Percentiles rank a stretch among this genome's conserved stretches.
phyloP scores from a whole-genome alignment of 1,140 invertebrate species.

The Drosophila novamexicana region DNA sequence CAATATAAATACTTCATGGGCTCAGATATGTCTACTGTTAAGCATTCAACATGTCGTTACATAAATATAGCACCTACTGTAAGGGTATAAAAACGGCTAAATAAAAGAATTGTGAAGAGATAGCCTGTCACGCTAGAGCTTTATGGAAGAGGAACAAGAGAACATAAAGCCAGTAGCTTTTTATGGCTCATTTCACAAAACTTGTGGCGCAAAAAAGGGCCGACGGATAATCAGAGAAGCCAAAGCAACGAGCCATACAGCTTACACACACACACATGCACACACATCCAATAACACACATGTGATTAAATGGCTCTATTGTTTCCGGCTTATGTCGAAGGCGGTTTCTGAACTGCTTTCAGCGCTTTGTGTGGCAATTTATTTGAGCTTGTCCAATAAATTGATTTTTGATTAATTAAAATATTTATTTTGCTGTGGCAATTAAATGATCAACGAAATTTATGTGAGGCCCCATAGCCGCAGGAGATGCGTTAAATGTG shows the following conservation, averaged over 20 bases:
- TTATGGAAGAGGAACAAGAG: conserved; percentile 6
- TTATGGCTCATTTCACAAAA: conserved; percentile 68
- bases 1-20: too few relatives aligned
- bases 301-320: conserved; percentile 49
- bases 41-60: too few relatives aligned
- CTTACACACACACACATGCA: conserved; percentile 31
- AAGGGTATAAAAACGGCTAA: conserved; percentile 1
- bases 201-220: conserved; percentile 26
- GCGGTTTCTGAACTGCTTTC: not conserved
- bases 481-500: conserved; percentile 52
- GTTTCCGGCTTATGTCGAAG: conserved; percentile 10
- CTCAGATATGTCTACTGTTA: too few relatives aligned
- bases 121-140: conserved; percentile 7
- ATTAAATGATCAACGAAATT: conserved; percentile 53
- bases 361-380: not conserved
- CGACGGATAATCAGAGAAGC: conserved; percentile 50
- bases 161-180: conserved; percentile 59
- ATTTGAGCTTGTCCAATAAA: conserved; percentile 14
- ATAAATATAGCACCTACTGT: too few relatives aligned
- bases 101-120: conserved; percentile 4
- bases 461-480: conserved; percentile 20
- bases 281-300: conserved; percentile 9
- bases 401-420: conserved; percentile 68
- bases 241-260: conserved; percentile 64
- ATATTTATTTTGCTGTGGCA: conserved; percentile 48